Percentiles rank a stretch among this genome's conserved stretches.
Conservation (phyloP, 2,888 invertebrate species). For the Drosophila phalerata region DNA sequence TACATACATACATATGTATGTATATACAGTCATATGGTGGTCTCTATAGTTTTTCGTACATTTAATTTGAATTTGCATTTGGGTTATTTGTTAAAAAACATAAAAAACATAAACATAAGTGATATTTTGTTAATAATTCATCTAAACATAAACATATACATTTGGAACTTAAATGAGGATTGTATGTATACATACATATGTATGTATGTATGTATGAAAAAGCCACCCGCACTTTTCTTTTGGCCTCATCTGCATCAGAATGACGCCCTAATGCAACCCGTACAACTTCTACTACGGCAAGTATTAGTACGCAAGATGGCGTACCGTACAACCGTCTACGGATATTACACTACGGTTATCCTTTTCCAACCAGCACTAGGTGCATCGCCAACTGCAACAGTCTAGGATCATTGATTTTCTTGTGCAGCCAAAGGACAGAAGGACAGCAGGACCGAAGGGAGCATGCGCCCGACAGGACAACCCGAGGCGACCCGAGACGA, state of each 20-base stretch:
- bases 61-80: constrained; percentile 36
- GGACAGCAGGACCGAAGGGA: constrained; percentile 18
- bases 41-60: constrained; percentile 17
- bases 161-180: not conserved
- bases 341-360: constrained; percentile 56
- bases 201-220: constrained; percentile 10
- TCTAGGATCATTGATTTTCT: constrained; percentile 74
- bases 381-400: constrained; percentile 35
- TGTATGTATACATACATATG: not conserved
- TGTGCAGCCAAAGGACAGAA: constrained; percentile 1
- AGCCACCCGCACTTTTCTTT: constrained; percentile 20
- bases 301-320: constrained; percentile 75
- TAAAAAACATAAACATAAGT: constrained; percentile 41
- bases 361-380: constrained; percentile 50
- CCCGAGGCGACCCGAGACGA: too few relatives aligned
- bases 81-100: too few relatives aligned
- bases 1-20: constrained; percentile 3
- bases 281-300: constrained; percentile 75
- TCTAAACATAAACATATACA: too few relatives aligned
- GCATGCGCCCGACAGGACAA: constrained; percentile 62
- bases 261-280: constrained; percentile 39
- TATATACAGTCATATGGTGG: constrained; percentile 1
- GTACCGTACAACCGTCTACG: constrained; percentile 68
- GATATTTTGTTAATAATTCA: constrained; percentile 28
- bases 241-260: constrained; percentile 33